Evolutionary conservation across 2,888 invertebrate species (phyloP), one percentile per base, ranked within the genome.

Genomic region (Yponomeuta cagnagella): DNA sequence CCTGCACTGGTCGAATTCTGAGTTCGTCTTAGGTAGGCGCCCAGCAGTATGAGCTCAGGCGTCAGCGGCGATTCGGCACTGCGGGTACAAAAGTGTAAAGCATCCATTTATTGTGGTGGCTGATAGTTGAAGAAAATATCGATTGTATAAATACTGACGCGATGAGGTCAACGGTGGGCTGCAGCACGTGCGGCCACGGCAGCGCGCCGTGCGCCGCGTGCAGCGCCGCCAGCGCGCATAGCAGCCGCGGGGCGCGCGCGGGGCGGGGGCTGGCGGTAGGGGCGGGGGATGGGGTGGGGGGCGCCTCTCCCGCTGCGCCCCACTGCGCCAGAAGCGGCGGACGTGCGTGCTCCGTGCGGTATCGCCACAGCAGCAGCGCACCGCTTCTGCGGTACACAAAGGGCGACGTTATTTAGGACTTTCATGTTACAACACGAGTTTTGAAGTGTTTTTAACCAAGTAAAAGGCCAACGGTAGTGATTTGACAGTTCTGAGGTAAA

Each of bases 351-450:
- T 87, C 92, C 73, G 10, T 70, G 73, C 93, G 90, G 82, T 96
- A 96, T 83, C 95, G 94, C 88, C 96, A 95, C 78, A 96, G 93
- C 78, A 96, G 81, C 80, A 96, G 85, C 70, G 95, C 93, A 2
- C 96, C 96, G 76, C 95, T 96, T 74, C 97, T 97, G 64, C 10
- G 43, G 43, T 8, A 43, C 43, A 43, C 43, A 43, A 43, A 37
- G 37, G 37, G 2, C 5, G 37, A 37, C 5, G 43, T 43, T 43
- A 37, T 43, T 43, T 8, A 43, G 6, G 43, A 43, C 8, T 43
- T 5, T 1, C 37, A 37, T 37, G 2, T 37, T 37, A 37, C 2
- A 37, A 37, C 37, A 37, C 37, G 5, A 23, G 23, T 23, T 23
- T 37, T 2, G 5, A 37, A 37, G 37, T 37, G 37, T 37, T 37